Conservation (phyloP, 2,888 invertebrate species). For the Tortrix viridana region DNA sequence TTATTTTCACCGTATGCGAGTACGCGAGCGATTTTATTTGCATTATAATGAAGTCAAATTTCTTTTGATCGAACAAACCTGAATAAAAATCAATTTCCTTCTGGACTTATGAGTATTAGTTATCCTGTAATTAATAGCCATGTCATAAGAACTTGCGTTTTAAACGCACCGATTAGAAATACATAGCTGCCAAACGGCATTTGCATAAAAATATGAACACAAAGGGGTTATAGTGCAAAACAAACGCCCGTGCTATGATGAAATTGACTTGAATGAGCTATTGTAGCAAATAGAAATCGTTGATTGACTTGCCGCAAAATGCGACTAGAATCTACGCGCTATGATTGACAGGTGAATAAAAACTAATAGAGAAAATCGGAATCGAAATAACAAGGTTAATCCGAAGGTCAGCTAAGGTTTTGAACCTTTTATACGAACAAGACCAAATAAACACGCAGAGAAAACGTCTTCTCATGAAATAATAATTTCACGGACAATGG, state of each 20-base stretch:
- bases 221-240: slow-evolving; percentile 21
- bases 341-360: slow-evolving; percentile 22
- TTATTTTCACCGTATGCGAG: slow-evolving; percentile 14
- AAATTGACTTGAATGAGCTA: slow-evolving; percentile 23
- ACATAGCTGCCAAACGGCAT: neutral
- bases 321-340: neutral
- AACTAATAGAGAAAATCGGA: slow-evolving; percentile 7
- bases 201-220: slow-evolving; percentile 22
- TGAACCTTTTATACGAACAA: slow-evolving; percentile 10
- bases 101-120: too few species aligned
- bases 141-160: too few species aligned
- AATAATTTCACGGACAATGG: slow-evolving; percentile 44
- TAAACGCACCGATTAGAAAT: too few species aligned
- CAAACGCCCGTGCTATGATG: slow-evolving; percentile 21
- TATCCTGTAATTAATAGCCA: too few species aligned
- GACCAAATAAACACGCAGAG: slow-evolving; percentile 6
- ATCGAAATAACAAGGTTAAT: slow-evolving; percentile 25
- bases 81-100: too few species aligned
- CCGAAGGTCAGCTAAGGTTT: slow-evolving; percentile 4
- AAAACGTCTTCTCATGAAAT: slow-evolving; percentile 29
- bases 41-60: slow-evolving; percentile 26
- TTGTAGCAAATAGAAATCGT: slow-evolving; percentile 24
- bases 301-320: slow-evolving; percentile 26
- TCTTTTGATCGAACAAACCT: slow-evolving; percentile 1
- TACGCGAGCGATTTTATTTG: slow-evolving; percentile 14